Evolutionary conservation across 2,797 vertebrate species (phyloP).

Genomic region (Silurus lanzhouensis): DNA sequence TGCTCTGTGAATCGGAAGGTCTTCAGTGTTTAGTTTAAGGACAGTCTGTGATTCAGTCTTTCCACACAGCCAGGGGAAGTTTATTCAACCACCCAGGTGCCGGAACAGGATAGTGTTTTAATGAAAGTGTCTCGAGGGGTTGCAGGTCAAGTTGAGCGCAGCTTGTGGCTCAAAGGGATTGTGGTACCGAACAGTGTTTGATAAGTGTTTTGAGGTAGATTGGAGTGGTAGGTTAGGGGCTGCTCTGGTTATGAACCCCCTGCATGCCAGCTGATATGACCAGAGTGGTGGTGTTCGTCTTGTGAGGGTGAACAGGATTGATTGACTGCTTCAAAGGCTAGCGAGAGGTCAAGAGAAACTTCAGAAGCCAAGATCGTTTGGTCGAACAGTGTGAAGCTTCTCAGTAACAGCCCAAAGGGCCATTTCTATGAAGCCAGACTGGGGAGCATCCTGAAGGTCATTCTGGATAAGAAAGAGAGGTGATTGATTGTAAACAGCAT

Average conservation of each 20-base stretch:
- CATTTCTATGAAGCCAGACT: background rate
- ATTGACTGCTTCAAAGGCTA: background rate
- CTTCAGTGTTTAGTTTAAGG: background rate
- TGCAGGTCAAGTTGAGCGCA: background rate
- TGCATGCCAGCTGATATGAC: background rate
- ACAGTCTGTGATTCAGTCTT: background rate
- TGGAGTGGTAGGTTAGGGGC: background rate
- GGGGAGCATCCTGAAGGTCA: slow-evolving; percentile 8
- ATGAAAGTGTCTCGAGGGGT: background rate
- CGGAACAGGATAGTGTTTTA: background rate
- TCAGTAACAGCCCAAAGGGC: background rate
- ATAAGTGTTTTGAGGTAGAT: background rate
- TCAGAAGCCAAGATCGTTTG: background rate
- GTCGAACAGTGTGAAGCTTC: slow-evolving; percentile 2
- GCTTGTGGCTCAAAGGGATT: background rate
- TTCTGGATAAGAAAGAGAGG: background rate
- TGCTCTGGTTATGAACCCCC: background rate
- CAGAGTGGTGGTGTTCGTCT: background rate
- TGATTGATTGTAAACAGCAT: slow-evolving; percentile 8
- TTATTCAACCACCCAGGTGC: slow-evolving; percentile 9
- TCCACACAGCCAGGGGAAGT: background rate
- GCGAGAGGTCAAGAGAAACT: slow-evolving; percentile 13
- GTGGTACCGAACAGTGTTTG: background rate
- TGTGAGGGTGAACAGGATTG: background rate
- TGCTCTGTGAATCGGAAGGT: background rate